Conservation (phyloP, 2,888 invertebrate genomes). For the Drosophila bunnanda region DNA sequence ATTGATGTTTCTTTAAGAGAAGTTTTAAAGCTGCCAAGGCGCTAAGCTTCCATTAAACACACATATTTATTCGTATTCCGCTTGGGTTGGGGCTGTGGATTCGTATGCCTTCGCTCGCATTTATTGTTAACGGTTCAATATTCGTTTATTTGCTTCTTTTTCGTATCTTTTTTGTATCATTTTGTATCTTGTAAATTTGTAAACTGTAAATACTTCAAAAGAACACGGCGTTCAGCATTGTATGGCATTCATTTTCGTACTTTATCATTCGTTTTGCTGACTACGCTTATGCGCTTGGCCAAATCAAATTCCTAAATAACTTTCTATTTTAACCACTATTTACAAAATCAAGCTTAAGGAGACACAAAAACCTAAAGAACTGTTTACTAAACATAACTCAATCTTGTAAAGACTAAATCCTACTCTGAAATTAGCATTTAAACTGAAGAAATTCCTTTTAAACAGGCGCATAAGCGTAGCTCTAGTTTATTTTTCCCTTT, state of each 20-base stretch:
- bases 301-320: background rate
- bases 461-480: slow-evolving; percentile 16
- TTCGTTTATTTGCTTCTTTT: slow-evolving; percentile 34
- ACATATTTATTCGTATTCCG: slow-evolving; percentile 8
- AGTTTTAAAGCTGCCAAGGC: slow-evolving; percentile 60
- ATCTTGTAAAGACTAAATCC: background rate
- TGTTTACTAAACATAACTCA: background rate
- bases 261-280: slow-evolving; percentile 3
- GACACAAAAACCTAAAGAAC: background rate
- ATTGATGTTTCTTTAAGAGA: slow-evolving; percentile 33
- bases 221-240: slow-evolving; percentile 60
- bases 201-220: slow-evolving; percentile 82
- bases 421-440: background rate
- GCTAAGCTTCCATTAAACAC: slow-evolving; percentile 45
- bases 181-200: slow-evolving; percentile 75
- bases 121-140: slow-evolving; percentile 45
- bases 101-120: slow-evolving; percentile 21
- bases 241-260: slow-evolving; percentile 18
- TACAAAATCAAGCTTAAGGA: background rate
- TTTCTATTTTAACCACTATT: background rate
- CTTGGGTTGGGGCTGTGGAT: slow-evolving; percentile 2
- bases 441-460: background rate
- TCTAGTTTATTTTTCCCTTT: slow-evolving; percentile 2
- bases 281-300: slow-evolving; percentile 1
- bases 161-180: slow-evolving; percentile 11